Base-by-base conservation (phyloP, 2,888 invertebrate species). In the Perizoma flavofasciatum region DNA sequence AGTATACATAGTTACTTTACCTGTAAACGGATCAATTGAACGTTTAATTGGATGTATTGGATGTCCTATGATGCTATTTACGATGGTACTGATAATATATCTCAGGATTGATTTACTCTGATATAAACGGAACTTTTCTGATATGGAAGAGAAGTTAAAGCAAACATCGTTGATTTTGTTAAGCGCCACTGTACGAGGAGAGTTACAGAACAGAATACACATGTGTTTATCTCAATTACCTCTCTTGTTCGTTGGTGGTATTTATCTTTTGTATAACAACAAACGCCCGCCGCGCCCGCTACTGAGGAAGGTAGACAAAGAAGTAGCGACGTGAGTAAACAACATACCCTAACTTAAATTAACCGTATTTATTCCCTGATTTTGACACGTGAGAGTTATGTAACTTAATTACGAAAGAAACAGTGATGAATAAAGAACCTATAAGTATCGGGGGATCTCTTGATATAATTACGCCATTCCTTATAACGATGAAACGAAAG, bases 151-250 rank as follows among this genome's bases (percentile, higher is more conserved):
- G 77, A 77, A 79, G 76, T 82, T 73, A 75, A 74, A 71, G 77
- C 71, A 76, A 88, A 88, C 79, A 83, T 84, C 59, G 77, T 75
- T 86, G 80, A 86, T 85, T 83, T 83, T 78, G 82, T 86, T 85
- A 83, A 75, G 73, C 78, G 82, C 79, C 82, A 83, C 83, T 83
- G 73, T 73, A 79, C 73, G 75, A 81, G 74, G 76, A 80, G 87
- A 86, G 85, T 86, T 86, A 83, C 84, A 79, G 77, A 82, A 80
- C 76, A 77, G 77, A 84, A 84, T 79, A 86, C 80, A 85, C 83
- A 85, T 85, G 77, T 86, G 86, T 88, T 88, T 88, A 88, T 88
- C 84, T 86, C 83, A 86, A 89, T 89, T 88, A 87, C 85, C 74
- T 73, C 78, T 82, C 85, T 85, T 88, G 87, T 89, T 85, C 78